A percentile compares a stretch with the other conserved stretches of the same genome.
phyloP scores from a whole-genome alignment of 2,888 invertebrate genomes.

The Tenthredo distinguenda region DNA sequence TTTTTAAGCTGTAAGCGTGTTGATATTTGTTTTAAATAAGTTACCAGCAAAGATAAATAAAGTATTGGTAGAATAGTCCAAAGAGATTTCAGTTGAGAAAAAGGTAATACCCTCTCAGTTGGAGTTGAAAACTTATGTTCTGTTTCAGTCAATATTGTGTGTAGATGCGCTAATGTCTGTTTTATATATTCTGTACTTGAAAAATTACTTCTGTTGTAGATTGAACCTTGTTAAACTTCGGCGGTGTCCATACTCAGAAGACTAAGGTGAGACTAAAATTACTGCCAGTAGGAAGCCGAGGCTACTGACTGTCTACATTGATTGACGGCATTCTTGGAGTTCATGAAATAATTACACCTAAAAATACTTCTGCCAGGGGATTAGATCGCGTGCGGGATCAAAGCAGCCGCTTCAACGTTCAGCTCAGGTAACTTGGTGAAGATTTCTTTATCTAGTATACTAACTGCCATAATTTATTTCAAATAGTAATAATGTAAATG shows the following conservation, averaged over 20 bases:
- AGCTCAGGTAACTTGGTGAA: not conserved
- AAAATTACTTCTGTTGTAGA: conserved; percentile 37
- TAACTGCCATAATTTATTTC: not conserved
- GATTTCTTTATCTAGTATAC: not conserved
- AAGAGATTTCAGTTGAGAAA: not conserved
- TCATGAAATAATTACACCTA: conserved; percentile 48
- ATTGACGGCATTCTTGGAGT: conserved; percentile 45
- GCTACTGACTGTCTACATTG: conserved; percentile 43
- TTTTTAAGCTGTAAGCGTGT: not conserved
- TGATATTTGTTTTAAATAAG: not conserved
- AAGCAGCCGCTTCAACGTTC: not conserved
- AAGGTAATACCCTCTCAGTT: not conserved
- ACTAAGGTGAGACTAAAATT: conserved; percentile 76
- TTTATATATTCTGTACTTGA: not conserved
- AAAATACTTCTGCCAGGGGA: conserved; percentile 31
- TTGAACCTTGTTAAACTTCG: conserved; percentile 16
- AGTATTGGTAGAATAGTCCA: not conserved
- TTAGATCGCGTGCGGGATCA: not conserved
- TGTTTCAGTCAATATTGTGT: not conserved
- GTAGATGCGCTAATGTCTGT: not conserved
- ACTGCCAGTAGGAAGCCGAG: conserved; percentile 66
- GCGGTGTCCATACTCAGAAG: conserved; percentile 63
- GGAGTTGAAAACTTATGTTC: not conserved
- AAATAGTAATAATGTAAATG: not conserved
- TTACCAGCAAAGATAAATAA: not conserved